A percentile compares a stretch with the other conserved stretches of the same genome.
Conservation (phyloP, 1,140 invertebrate species). For the Orussus abietinus region DNA sequence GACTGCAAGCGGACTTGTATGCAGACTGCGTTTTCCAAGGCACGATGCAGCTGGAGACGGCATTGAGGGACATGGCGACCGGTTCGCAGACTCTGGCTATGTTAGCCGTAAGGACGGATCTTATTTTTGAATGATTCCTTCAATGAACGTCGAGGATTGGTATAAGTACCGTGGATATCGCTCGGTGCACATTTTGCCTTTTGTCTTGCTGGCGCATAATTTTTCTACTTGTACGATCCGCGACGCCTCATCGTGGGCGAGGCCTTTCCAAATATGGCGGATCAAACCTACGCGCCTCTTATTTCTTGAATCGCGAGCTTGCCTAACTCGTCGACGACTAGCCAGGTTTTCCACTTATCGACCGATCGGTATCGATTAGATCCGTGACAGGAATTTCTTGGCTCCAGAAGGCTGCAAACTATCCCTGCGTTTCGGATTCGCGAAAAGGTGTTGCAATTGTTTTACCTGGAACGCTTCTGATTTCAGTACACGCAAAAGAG, state of each 20-base stretch:
- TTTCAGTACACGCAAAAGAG: too few species aligned
- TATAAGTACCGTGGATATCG: too few species aligned
- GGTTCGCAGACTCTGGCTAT: too few species aligned
- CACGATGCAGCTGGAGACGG: slow-evolving; percentile 49
- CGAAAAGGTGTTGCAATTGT: too few species aligned
- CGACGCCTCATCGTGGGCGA: slow-evolving; percentile 36
- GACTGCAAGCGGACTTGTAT: slow-evolving; percentile 55
- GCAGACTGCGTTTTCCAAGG: slow-evolving; percentile 59
- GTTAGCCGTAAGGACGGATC: too few species aligned
- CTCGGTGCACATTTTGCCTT: too few species aligned
- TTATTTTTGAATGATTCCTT: too few species aligned
- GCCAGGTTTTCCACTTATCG: not conserved
- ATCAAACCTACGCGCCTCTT: slow-evolving; percentile 23
- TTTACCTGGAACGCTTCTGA: too few species aligned
- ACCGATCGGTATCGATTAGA: not conserved
- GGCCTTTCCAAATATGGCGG: slow-evolving; percentile 42
- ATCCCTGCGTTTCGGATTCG: too few species aligned
- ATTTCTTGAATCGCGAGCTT: slow-evolving; percentile 17
- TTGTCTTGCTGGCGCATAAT: too few species aligned
- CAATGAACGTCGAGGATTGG: too few species aligned
- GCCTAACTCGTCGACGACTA: slow-evolving; percentile 24
- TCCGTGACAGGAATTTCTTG: not conserved
- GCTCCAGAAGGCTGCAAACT: too few species aligned
- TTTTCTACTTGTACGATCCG: slow-evolving; percentile 10
- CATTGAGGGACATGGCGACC: slow-evolving; percentile 50